Percentiles rank a stretch among this genome's conserved stretches.
These are phyloP conservation scores for Sebastes trivittatus DNA, from an alignment of 2,797 vertebrate species.

Conservation along the genomic window DNA sequence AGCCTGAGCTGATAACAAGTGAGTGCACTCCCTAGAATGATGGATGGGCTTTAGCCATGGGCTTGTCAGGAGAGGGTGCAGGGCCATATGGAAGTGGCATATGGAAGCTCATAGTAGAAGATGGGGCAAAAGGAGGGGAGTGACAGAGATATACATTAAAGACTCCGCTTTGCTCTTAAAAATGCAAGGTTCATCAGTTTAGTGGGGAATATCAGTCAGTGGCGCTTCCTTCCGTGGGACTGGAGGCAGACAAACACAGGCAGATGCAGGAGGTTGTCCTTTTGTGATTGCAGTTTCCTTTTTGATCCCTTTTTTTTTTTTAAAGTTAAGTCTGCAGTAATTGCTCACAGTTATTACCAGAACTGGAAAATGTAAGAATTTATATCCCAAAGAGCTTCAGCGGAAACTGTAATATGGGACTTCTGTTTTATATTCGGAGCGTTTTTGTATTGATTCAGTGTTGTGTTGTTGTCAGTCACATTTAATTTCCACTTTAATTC, in stretches of 20 bases:
- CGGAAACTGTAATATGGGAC: not conserved
- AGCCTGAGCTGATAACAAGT: constrained; percentile 85
- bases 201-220: constrained; percentile 75
- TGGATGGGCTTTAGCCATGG: constrained; percentile 83
- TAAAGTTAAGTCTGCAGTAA: not conserved
- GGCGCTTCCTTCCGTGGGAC: constrained; percentile 65
- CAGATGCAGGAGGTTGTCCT: constrained; percentile 64
- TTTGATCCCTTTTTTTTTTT: constrained; percentile 13
- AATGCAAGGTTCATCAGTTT: constrained; percentile 86
- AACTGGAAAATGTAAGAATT: constrained; percentile 4
- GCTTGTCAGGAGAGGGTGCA: constrained; percentile 85
- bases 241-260: constrained; percentile 71
- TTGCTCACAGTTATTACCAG: constrained; percentile 12
- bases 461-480: constrained; percentile 49
- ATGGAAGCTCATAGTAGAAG: constrained; percentile 85
- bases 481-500: constrained; percentile 64
- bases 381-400: not conserved
- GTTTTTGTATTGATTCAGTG: constrained; percentile 27
- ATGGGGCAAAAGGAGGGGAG: constrained; percentile 79
- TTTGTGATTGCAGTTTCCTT: constrained; percentile 36
- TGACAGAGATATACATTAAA: constrained; percentile 88
- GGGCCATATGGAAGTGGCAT: constrained; percentile 88
- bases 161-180: constrained; percentile 81
- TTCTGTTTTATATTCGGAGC: constrained; percentile 31
- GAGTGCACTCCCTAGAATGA: constrained; percentile 80